Evolutionary conservation across 2,113 vertebrate species (phyloP).

Genomic region (Sterrhoptilus dennistouni): DNA sequence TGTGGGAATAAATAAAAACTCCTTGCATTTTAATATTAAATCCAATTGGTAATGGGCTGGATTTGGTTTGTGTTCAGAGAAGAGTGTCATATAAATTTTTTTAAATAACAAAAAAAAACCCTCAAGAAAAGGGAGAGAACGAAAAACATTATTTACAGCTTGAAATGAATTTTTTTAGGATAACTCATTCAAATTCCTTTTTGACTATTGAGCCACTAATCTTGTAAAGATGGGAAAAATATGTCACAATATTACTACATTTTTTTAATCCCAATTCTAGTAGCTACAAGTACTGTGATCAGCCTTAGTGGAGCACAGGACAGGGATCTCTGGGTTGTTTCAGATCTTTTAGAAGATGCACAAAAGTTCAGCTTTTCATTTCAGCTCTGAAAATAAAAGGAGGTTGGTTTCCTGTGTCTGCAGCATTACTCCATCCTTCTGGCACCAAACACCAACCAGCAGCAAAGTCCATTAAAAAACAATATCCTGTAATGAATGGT

Average conservation of each 20-base stretch:
- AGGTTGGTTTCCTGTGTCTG: background rate
- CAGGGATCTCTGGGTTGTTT: background rate
- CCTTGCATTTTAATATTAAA: background rate
- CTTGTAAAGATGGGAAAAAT: background rate
- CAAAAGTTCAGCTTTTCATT: background rate
- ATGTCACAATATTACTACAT: background rate
- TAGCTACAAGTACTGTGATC: background rate
- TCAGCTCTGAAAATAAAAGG: background rate
- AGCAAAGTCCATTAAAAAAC: background rate
- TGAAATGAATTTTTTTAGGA: background rate
- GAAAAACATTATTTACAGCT: background rate
- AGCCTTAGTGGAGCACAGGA: background rate
- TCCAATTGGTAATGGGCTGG: background rate
- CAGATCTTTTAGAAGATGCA: background rate
- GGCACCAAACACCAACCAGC: background rate
- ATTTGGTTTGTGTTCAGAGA: background rate
- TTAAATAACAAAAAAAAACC: background rate
- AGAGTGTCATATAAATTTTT: background rate
- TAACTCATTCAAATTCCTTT: background rate
- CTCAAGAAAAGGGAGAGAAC: background rate
- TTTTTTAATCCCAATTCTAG: background rate
- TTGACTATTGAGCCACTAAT: background rate
- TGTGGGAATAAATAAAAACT: background rate
- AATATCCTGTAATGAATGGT: background rate
- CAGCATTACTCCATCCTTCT: background rate